Evolutionary conservation across 53 echinoderm and acorn worm genomes (phyloP), one percentile per base, ranked within the genome.

Genomic region (Zoroaster sp.): DNA sequence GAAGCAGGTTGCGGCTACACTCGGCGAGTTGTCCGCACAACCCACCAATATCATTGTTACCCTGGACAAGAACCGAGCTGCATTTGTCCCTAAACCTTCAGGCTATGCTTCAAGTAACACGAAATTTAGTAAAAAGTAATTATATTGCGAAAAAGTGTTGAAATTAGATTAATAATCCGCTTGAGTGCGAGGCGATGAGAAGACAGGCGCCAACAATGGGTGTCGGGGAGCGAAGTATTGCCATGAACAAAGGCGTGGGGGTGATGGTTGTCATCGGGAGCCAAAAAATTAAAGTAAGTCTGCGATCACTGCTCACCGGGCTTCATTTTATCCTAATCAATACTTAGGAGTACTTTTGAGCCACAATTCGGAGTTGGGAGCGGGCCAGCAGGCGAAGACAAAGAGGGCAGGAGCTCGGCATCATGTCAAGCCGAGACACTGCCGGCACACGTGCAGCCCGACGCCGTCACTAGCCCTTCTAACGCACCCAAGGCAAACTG

Each of bases 71-170:
- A 51, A 40, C 78, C 21, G 88, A 90, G 90, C 93, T 77, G 51
- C 89, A 77, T 69, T 72, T 36, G 54, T 59, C 80, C 33, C 81
- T 54, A 32, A 83, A 92, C 93, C 97, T 94, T 87, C 92, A 66
- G 95, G 97, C 97, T 87, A 97, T 97, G 93, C 95, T 93, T 93
- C 93, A 92, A 92, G 93, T 90, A 93, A 95, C 96, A 92, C 92
- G 89, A 96, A 96, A 96, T 94, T 87, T 89, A 94, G 92, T 94
- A 92, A 95, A 97, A 93, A 95, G 95, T 95, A 93, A 97, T 97
- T 95, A 93, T 96, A 90, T 94, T 73, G 70, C 91, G 75, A 80
- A 92, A 91, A 96, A 92, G 92, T 92, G 96, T 89, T 91, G 89
- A 96, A 94, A 94, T 92, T 83, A 92, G 89, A 93, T 94, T 87